These are phyloP conservation scores for Macaca fascicularis DNA, from an alignment of 2,113 vertebrate species.

Conservation along the genomic window DNA sequence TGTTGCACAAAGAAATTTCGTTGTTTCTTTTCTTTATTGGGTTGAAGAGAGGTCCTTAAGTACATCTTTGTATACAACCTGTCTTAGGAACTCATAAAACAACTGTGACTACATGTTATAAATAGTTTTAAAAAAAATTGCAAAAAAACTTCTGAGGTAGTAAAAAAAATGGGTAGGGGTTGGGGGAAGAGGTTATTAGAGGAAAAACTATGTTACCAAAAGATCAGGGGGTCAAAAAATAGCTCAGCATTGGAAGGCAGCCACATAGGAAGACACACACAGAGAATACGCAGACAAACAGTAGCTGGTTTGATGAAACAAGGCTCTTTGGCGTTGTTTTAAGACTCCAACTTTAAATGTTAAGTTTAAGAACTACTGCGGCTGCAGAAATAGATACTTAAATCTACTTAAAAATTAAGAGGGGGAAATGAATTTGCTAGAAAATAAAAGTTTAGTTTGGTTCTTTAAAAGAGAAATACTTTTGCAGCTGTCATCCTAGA, in stretches of 20 bases:
- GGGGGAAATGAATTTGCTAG: conserved; percentile 17
- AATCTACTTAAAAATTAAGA: conserved; percentile 62
- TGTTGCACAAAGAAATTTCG: neutral
- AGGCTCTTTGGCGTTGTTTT: neutral
- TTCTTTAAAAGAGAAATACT: conserved; percentile 41
- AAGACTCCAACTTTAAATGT: conserved; percentile 4
- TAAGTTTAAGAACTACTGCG: conserved; percentile 17
- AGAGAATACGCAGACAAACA: neutral
- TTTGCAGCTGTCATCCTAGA: conserved; percentile 51
- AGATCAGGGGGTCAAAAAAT: neutral
- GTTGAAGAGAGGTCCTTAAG: neutral
- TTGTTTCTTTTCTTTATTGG: neutral
- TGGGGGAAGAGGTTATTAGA: neutral
- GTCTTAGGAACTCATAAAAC: neutral
- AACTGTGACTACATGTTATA: neutral
- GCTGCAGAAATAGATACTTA: conserved; percentile 48
- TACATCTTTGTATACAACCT: neutral
- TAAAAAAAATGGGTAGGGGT: neutral
- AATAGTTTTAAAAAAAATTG: neutral
- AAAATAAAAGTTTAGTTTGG: conserved; percentile 59
- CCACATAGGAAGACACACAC: neutral
- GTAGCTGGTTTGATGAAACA: conserved; percentile 20
- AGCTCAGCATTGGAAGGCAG: neutral
- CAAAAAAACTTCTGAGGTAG: neutral
- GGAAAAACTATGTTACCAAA: neutral